Conservation (phyloP, 2,797 vertebrate species). For the Rhinogobio ventralis region DNA sequence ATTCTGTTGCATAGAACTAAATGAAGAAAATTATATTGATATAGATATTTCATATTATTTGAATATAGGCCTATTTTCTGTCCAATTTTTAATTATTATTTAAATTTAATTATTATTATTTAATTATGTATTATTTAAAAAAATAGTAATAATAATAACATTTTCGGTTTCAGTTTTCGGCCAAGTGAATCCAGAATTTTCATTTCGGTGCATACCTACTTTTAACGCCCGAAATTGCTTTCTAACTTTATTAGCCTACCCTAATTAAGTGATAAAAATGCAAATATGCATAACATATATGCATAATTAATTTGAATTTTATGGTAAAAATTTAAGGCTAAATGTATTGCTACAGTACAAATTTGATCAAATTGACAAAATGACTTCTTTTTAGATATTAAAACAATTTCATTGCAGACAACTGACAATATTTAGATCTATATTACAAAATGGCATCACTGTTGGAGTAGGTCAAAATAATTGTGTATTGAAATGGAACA, state of each 20-base stretch:
- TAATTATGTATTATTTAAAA: no score
- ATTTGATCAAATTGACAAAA: not conserved
- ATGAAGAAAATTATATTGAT: no score
- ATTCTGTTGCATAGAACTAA: no score
- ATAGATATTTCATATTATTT: no score
- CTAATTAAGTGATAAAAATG: not conserved
- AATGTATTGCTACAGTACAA: not conserved
- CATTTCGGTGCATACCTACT: no score
- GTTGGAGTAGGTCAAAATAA: not conserved
- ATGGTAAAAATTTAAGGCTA: not conserved
- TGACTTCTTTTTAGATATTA: no score
- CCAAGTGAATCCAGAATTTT: no score
- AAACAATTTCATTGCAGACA: not conserved
- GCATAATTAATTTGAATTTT: not conserved
- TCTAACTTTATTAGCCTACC: not conserved
- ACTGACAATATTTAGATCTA: not conserved
- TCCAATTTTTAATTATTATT: no score
- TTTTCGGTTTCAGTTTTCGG: no score
- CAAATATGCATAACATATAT: conserved; percentile 20
- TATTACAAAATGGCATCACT: not conserved
- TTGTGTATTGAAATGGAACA: not conserved
- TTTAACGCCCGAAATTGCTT: not conserved
- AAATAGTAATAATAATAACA: no score
- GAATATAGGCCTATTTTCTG: no score
- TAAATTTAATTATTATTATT: no score